Evolutionary conservation across 2,113 vertebrate species (phyloP).

Genomic region (Zosterops japonicus): DNA sequence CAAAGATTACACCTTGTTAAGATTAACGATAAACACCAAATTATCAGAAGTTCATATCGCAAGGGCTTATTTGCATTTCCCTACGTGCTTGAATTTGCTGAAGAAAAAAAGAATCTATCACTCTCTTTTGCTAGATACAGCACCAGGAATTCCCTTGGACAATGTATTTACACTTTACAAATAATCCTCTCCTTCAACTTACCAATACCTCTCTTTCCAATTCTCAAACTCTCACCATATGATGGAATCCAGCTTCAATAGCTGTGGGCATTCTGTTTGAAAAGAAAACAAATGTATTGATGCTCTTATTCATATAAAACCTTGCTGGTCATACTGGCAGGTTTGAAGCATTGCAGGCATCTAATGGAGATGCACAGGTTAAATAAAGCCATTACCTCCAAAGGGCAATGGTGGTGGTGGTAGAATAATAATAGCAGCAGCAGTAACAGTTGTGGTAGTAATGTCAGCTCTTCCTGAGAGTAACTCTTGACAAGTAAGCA

Average conservation of each 20-base stretch:
- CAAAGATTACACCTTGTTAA: slow-evolving; percentile 38
- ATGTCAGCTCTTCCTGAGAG: background rate
- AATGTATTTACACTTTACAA: background rate
- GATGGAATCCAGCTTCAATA: background rate
- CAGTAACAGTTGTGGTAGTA: background rate
- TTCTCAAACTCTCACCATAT: background rate
- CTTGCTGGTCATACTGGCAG: background rate
- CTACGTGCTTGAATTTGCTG: background rate
- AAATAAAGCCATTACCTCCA: background rate
- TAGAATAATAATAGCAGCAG: background rate
- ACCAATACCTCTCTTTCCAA: background rate
- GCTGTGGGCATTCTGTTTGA: background rate
- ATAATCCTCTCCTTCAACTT: background rate
- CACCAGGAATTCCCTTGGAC: background rate
- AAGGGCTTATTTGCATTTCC: background rate
- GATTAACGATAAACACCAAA: background rate
- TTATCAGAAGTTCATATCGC: background rate
- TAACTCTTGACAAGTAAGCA: background rate
- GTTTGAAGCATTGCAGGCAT: background rate
- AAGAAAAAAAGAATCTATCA: background rate
- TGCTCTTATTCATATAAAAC: background rate
- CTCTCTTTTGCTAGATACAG: background rate
- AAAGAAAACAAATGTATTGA: background rate
- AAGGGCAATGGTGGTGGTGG: background rate
- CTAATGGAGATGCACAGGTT: background rate